Conservation (phyloP, 2,113 vertebrate genomes). For the Propithecus coquereli region DNA sequence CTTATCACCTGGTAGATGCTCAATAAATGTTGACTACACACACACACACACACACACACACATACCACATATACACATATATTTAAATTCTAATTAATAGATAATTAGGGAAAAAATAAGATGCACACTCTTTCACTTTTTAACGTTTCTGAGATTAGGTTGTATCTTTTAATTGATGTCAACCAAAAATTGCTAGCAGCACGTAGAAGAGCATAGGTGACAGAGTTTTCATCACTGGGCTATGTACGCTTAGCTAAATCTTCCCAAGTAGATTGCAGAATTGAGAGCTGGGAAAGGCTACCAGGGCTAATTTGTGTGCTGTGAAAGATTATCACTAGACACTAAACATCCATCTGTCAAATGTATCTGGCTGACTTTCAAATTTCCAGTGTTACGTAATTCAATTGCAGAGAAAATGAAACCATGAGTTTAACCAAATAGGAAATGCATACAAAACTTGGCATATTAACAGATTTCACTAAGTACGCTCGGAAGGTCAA, state of each 20-base stretch:
- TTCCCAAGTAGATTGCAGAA: background rate
- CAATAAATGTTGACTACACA: background rate
- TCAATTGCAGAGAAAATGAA: conserved; percentile 5
- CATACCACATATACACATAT: background rate
- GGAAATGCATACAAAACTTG: background rate
- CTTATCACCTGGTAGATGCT: background rate
- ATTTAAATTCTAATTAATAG: background rate
- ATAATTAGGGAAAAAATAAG: conserved; percentile 18
- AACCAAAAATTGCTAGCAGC: background rate
- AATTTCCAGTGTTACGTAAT: background rate
- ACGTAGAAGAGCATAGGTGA: background rate
- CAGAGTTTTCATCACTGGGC: background rate
- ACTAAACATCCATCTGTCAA: background rate
- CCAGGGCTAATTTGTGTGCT: background rate
- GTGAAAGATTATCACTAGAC: conserved; percentile 13
- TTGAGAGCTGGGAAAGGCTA: background rate
- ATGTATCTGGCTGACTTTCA: conserved; percentile 42
- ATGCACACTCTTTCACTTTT: background rate
- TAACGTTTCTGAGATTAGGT: background rate
- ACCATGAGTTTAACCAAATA: conserved; percentile 3
- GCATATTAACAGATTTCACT: background rate
- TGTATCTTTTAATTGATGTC: background rate
- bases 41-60: background rate
- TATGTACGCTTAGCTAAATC: background rate
- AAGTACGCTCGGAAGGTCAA: background rate